phyloP scores from a whole-genome alignment of 1,140 invertebrate genomes.

The Orius insidiosus region DNA sequence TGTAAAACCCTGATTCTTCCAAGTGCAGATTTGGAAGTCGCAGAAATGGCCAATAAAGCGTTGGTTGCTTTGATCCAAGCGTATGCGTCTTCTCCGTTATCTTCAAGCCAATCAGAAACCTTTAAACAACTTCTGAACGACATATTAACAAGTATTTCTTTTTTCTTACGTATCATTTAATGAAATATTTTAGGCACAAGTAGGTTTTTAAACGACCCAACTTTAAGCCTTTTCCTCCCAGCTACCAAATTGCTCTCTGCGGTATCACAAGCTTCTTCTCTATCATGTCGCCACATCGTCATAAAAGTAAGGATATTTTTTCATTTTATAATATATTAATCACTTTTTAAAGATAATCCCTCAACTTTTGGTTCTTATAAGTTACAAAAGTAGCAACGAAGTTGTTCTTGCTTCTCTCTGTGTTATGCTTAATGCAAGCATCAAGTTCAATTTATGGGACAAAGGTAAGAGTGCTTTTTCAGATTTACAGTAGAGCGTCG shows the following conservation, averaged over 20 bases:
- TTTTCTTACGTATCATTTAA: no score
- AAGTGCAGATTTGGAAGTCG: background rate
- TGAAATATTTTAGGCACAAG: background rate
- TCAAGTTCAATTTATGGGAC: constrained; percentile 6
- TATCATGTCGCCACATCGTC: background rate
- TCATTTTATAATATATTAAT: no score
- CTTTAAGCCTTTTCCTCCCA: constrained; percentile 1
- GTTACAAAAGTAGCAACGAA: constrained; percentile 1
- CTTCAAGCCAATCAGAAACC: constrained; percentile 1
- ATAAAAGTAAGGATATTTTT: constrained; percentile 3
- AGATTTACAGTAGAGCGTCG: no score
- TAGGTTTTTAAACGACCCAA: constrained; percentile 5
- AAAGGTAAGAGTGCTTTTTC: background rate
- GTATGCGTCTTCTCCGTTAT: constrained; percentile 3
- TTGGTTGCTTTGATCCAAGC: background rate
- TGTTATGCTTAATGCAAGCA: background rate
- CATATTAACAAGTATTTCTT: background rate
- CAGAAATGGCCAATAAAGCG: background rate
- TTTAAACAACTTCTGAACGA: background rate
- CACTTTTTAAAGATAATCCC: constrained; percentile 1
- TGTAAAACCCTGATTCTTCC: background rate
- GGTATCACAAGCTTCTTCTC: background rate
- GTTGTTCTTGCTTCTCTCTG: constrained; percentile 1
- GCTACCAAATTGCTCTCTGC: constrained; percentile 3
- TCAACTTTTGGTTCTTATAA: constrained; percentile 1